Conservation (phyloP, 2,113 vertebrate genomes). For the Cavia aperea region DNA sequence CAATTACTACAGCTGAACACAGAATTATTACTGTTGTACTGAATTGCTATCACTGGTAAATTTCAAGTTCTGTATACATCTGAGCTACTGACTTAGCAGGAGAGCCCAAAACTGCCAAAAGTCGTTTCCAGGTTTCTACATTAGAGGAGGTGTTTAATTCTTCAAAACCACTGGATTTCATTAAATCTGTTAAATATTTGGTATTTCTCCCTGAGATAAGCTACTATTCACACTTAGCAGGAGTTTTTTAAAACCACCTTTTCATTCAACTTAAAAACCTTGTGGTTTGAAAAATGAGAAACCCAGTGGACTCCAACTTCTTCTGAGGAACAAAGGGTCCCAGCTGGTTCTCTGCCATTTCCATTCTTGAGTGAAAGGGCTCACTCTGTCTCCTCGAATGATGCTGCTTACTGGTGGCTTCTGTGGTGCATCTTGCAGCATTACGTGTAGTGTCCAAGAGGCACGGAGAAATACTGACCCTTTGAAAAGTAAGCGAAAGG, state of each 20-base stretch:
- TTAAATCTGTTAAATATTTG: conserved; percentile 28
- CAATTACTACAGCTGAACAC: background rate
- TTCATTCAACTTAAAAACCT: conserved; percentile 22
- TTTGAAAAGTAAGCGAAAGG: conserved; percentile 41
- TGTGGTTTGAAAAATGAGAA: conserved; percentile 23
- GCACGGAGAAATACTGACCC: background rate
- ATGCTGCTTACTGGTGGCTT: background rate
- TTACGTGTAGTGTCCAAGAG: background rate
- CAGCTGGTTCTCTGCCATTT: background rate
- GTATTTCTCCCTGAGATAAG: background rate
- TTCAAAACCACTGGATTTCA: conserved; percentile 10
- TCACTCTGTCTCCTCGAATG: background rate
- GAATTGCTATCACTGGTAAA: background rate
- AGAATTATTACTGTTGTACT: background rate
- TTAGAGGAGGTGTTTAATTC: background rate
- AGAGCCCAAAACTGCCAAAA: background rate
- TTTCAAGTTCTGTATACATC: background rate
- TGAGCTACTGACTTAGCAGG: background rate
- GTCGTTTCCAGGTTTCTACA: background rate
- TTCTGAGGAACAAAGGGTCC: background rate
- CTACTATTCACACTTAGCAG: conserved; percentile 1
- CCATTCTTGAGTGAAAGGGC: background rate
- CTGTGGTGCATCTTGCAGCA: background rate
- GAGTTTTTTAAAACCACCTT: conserved; percentile 23
- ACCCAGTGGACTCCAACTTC: background rate